A percentile compares a stretch with the other conserved stretches of the same genome.
Conservation (phyloP, 2,797 vertebrate species). For the Neosilurus mollespiculum region DNA sequence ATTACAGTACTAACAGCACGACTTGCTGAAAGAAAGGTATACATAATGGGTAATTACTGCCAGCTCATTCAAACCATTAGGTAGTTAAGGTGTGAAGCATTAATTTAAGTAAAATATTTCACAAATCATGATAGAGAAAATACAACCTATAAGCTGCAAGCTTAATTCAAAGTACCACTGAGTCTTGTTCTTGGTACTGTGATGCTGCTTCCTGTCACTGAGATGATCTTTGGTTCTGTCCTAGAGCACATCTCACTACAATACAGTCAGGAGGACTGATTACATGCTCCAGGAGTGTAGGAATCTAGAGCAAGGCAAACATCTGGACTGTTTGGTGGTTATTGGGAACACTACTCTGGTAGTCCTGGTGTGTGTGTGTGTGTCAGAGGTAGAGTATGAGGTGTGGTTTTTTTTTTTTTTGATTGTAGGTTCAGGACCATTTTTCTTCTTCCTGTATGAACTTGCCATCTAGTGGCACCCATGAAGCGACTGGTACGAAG, state of each 20-base stretch:
- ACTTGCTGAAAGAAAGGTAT: not conserved
- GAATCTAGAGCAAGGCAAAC: not conserved
- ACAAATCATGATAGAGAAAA: not conserved
- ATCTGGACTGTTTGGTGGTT: not conserved
- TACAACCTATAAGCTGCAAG: not conserved
- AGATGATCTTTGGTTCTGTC: too few species aligned
- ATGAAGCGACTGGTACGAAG: not conserved
- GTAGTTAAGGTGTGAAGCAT: not conserved
- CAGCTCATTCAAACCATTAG: not conserved
- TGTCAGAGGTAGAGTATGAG: not conserved
- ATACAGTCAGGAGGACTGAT: not conserved
- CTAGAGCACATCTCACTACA: not conserved
- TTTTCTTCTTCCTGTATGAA: not conserved
- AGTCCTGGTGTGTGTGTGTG: not conserved
- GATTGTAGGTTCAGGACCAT: not conserved
- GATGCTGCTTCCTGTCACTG: not conserved
- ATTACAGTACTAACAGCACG: conserved; percentile 1
- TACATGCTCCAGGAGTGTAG: not conserved
- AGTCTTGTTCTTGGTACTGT: not conserved
- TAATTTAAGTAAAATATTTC: not conserved
- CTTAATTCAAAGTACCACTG: not conserved
- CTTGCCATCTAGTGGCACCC: conserved; percentile 24
- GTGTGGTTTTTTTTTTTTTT: not conserved
- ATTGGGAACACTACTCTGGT: not conserved
- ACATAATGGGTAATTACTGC: not conserved